Evolutionary conservation across 2,888 invertebrate genomes (phyloP).

Genomic region (Hedychridium roseum): DNA sequence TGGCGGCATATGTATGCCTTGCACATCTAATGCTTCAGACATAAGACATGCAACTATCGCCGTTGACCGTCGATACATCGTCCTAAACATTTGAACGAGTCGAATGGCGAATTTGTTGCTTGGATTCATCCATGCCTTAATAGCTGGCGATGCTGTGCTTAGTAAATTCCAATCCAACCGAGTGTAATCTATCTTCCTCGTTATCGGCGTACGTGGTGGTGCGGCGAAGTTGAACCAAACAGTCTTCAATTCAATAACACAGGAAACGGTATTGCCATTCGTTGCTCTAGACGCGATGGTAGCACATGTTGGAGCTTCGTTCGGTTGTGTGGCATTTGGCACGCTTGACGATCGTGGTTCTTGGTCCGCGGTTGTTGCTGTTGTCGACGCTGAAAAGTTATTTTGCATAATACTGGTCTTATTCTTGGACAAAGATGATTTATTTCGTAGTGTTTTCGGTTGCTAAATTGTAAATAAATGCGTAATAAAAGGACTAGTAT

Average conservation of each 20-base stretch:
- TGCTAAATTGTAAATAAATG: conserved; percentile 2
- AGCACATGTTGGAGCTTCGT: conserved; percentile 43
- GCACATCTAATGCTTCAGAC: conserved; percentile 92
- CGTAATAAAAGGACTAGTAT: not conserved
- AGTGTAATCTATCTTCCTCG: conserved; percentile 92
- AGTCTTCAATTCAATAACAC: conserved; percentile 86
- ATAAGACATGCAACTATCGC: conserved; percentile 93
- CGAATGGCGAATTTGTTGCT: conserved; percentile 88
- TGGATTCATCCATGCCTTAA: conserved; percentile 98
- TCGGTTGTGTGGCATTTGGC: conserved; percentile 62
- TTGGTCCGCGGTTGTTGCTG: conserved; percentile 32
- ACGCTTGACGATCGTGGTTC: conserved; percentile 35
- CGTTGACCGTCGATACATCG: conserved; percentile 80
- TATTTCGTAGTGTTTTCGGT: conserved; percentile 1
- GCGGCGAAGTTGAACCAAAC: conserved; percentile 99
- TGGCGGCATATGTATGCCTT: conserved; percentile 80
- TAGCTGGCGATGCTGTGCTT: conserved; percentile 95
- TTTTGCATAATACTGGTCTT: not conserved
- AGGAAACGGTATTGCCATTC: conserved; percentile 83
- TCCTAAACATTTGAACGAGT: conserved; percentile 81
- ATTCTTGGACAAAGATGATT: too few species aligned
- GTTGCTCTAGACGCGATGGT: conserved; percentile 66
- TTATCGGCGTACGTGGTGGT: conserved; percentile 92
- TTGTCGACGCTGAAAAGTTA: conserved; percentile 20
- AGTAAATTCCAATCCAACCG: conserved; percentile 95